Evolutionary conservation across 2,888 invertebrate species (phyloP), one percentile per base, ranked within the genome.

Genomic region (Hypolimnas misippus): DNA sequence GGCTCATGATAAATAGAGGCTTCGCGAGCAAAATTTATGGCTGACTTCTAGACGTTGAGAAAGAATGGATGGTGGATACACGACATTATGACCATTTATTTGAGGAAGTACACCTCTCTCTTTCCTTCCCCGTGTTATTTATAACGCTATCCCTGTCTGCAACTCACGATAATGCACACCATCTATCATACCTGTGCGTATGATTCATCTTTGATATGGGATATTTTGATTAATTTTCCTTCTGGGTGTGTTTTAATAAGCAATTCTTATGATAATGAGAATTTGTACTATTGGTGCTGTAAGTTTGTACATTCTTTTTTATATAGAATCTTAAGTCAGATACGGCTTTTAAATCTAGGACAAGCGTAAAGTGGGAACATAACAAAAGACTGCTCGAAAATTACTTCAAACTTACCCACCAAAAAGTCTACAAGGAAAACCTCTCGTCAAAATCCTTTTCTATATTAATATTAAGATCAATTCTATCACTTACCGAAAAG

Each of bases 401-500:
- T n/a, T n/a, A n/a, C n/a, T n/a, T n/a, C n/a, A n/a, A n/a, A n/a
- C n/a, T n/a, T n/a, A n/a, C n/a, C n/a, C n/a, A n/a, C n/a, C n/a
- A n/a, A n/a, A n/a, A n/a, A n/a, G n/a, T n/a, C n/a, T n/a, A n/a
- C n/a, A n/a, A n/a, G n/a, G n/a, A n/a, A n/a, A n/a, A n/a, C n/a
- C n/a, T n/a, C n/a, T n/a, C n/a, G 25, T 25, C 52, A 29, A 16
- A 12, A 54, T 42, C 4, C 2, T 1, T n/a, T n/a, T n/a, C n/a
- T 3, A 12, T 12, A 38, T n/a, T n/a, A 1, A 14, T 4, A 38
- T 17, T 38, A 54, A 2, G 4, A 53, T n/a, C 25, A 55, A 46
- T 42, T 63, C 65, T 61, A 60, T n/a, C 2, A 87, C 95, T 94
- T 85, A 97, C 97, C 97, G 94, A 93, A 97, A 97, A 53, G 96